Conservation (phyloP, 2,113 vertebrate species). For the Anas platyrhynchos region DNA sequence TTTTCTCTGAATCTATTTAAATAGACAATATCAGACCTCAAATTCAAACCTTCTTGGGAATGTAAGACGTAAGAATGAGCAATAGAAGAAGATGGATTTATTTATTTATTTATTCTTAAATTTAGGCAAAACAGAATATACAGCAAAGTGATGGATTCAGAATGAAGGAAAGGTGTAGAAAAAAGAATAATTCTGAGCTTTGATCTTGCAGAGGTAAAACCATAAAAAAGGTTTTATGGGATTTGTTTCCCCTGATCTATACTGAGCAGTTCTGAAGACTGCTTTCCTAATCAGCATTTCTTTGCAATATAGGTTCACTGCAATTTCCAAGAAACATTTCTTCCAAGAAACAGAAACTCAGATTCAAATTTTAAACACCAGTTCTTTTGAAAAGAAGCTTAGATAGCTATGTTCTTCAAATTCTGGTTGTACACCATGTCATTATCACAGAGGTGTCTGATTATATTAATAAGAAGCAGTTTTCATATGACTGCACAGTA, state of each 20-base stretch:
- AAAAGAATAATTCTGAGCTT: not conserved
- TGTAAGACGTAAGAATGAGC: not conserved
- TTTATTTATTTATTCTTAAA: not conserved
- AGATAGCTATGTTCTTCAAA: not conserved
- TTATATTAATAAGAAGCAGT: not conserved
- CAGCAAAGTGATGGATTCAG: not conserved
- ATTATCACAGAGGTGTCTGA: not conserved
- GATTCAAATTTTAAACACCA: not conserved
- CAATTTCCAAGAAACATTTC: not conserved
- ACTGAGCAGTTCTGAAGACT: not conserved
- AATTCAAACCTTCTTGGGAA: not conserved
- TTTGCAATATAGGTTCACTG: not conserved
- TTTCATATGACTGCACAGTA: not conserved
- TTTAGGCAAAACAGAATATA: not conserved
- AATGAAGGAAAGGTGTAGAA: not conserved
- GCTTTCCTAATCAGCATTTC: not conserved
- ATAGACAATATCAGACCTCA: not conserved
- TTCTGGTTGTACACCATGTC: not conserved
- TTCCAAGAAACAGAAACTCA: not conserved
- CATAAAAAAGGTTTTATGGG: not conserved
- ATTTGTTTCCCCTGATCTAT: not conserved
- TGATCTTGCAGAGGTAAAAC: not conserved
- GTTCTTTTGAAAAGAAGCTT: not conserved
- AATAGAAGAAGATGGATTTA: not conserved
- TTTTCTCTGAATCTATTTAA: not conserved